Percentiles rank a stretch among this genome's conserved stretches.
These are phyloP conservation scores for Anarhynchus alexandrinus DNA, from an alignment of 2,113 vertebrate species.

Conservation along the genomic window DNA sequence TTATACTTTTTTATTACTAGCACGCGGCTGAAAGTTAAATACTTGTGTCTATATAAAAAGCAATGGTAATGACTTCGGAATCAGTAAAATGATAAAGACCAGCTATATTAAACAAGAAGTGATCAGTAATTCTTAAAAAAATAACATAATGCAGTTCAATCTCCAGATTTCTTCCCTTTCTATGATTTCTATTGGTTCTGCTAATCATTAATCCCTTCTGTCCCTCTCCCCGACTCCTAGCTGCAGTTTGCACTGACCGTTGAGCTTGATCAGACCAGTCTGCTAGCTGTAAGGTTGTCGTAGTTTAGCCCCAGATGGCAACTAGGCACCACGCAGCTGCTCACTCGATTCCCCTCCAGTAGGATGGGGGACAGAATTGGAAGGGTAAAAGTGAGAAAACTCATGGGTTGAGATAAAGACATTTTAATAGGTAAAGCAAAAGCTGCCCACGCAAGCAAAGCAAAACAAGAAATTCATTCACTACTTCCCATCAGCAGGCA, in stretches of 20 bases:
- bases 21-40: not conserved
- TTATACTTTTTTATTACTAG: not conserved
- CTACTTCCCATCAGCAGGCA: not conserved
- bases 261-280: not conserved
- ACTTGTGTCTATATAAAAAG: not conserved
- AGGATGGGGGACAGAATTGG: not conserved
- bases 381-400: not conserved
- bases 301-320: not conserved
- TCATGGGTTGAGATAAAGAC: not conserved
- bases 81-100: not conserved
- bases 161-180: not conserved
- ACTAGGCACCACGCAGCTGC: not conserved
- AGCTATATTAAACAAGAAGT: not conserved
- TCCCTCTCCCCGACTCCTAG: not conserved
- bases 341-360: not conserved
- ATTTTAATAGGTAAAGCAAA: not conserved
- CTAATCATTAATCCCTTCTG: not conserved
- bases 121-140: not conserved
- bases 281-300: not conserved
- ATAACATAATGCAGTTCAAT: rapidly evolving
- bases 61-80: not conserved
- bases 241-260: not conserved
- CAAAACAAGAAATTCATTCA: not conserved
- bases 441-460: not conserved
- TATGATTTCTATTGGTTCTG: not conserved